Evolutionary conservation across 2,113 vertebrate species (phyloP).

Genomic region (Lophius piscatorius): DNA sequence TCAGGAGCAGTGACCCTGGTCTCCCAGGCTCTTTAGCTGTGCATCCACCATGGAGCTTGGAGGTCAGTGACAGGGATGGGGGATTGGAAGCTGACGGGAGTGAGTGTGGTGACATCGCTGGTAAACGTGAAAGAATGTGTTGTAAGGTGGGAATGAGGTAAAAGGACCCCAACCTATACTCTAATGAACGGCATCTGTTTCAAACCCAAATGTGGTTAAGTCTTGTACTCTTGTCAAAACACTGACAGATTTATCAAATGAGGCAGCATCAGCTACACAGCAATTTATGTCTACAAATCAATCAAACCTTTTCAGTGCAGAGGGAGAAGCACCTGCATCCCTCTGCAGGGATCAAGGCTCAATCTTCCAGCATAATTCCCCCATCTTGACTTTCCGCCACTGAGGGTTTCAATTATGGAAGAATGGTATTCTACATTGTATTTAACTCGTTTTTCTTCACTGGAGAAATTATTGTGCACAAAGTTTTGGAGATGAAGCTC

Average conservation of each 20-base stretch:
- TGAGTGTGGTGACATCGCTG: constrained; percentile 35
- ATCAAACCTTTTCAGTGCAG: constrained; percentile 13
- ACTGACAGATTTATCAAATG: constrained; percentile 6
- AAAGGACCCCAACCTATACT: not conserved
- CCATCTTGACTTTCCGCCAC: constrained; percentile 3
- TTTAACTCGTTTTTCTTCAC: too few species aligned
- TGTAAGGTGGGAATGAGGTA: constrained; percentile 1
- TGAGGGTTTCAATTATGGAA: not conserved
- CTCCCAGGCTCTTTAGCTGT: constrained; percentile 82
- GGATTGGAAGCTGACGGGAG: constrained; percentile 26
- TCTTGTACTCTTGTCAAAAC: constrained; percentile 20
- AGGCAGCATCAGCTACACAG: constrained; percentile 27
- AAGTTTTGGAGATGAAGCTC: too few species aligned
- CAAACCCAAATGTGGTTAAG: constrained; percentile 22
- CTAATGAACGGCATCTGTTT: constrained; percentile 2
- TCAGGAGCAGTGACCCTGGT: constrained; percentile 86
- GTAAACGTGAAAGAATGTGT: constrained; percentile 41
- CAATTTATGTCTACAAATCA: constrained; percentile 19
- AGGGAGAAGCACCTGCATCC: constrained; percentile 5
- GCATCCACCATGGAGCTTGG: constrained; percentile 87
- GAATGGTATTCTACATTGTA: not conserved
- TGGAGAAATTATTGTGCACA: too few species aligned
- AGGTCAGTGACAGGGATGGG: constrained; percentile 73
- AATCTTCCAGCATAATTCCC: not conserved
- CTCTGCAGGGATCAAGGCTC: not conserved